Evolutionary conservation across 2,888 invertebrate genomes (phyloP).

Genomic region (Candidula unifasciata): DNA sequence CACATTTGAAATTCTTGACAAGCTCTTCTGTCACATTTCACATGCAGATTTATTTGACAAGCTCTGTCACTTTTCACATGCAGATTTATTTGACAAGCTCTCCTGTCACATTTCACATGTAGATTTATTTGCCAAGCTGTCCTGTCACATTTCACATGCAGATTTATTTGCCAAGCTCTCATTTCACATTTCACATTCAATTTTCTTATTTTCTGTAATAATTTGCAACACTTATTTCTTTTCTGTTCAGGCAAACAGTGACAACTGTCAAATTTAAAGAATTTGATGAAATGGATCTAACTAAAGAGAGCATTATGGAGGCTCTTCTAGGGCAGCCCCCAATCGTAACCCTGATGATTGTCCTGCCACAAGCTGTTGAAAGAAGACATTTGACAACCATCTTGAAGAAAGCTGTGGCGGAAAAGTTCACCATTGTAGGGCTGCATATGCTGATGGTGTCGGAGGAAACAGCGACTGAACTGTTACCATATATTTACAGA

Average conservation of each 20-base stretch:
- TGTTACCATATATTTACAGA: conserved; percentile 57
- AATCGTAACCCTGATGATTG: conserved; percentile 68
- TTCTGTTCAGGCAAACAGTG: background rate
- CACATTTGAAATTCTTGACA: too few species aligned
- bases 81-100: too few species aligned
- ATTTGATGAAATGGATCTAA: conserved; percentile 33
- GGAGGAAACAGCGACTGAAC: conserved; percentile 53
- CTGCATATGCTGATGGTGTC: conserved; percentile 62
- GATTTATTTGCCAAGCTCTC: too few species aligned
- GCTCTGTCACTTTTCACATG: too few species aligned
- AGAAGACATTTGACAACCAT: conserved; percentile 70
- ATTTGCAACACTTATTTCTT: too few species aligned
- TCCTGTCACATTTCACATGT: too few species aligned
- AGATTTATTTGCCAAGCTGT: too few species aligned
- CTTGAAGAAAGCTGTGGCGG: conserved; percentile 69
- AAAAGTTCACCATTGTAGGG: conserved; percentile 70
- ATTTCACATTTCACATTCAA: too few species aligned
- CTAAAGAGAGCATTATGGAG: conserved; percentile 62
- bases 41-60: too few species aligned
- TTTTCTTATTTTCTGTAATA: too few species aligned
- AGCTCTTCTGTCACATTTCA: too few species aligned
- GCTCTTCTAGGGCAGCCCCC: conserved; percentile 66
- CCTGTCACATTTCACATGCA: too few species aligned
- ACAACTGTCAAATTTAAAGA: conserved; percentile 24
- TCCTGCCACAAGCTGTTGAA: conserved; percentile 70